These are phyloP conservation scores for Cyrtodaria siliqua DNA, from an alignment of 2,888 invertebrate species.

Conservation along the genomic window DNA sequence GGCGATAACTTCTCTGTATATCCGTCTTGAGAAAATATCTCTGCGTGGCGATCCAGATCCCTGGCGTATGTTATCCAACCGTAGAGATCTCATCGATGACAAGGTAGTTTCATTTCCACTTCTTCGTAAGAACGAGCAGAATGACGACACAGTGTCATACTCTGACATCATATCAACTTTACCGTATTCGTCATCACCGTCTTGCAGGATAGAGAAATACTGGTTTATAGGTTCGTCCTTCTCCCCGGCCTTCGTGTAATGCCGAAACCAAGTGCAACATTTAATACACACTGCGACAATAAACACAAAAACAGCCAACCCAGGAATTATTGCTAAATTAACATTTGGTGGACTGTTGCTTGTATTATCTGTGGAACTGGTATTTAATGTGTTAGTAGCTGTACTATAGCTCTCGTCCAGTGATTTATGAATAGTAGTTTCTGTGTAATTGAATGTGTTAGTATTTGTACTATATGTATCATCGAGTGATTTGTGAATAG, in stretches of 20 bases:
- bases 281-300: slow-evolving; percentile 57
- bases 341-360: slow-evolving; percentile 23
- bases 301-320: slow-evolving; percentile 59
- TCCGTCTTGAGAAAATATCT: not conserved
- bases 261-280: slow-evolving; percentile 63
- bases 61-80: not conserved
- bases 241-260: slow-evolving; percentile 55
- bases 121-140: slow-evolving; percentile 51
- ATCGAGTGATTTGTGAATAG: too few relatives aligned
- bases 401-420: too few relatives aligned
- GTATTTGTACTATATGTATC: too few relatives aligned
- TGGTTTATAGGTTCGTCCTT: slow-evolving; percentile 53
- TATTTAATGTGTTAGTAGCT: too few relatives aligned
- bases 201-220: slow-evolving; percentile 55
- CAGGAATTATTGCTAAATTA: slow-evolving; percentile 62
- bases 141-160: slow-evolving; percentile 60
- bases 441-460: too few relatives aligned
- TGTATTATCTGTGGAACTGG: not conserved
- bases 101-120: slow-evolving; percentile 34
- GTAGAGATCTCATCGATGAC: slow-evolving; percentile 23
- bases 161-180: slow-evolving; percentile 52
- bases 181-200: slow-evolving; percentile 51
- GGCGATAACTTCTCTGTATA: not conserved
- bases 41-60: slow-evolving; percentile 16
- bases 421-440: too few relatives aligned